Percentiles rank a stretch among this genome's conserved stretches.
These are phyloP conservation scores for Tyrophagus putrescentiae DNA, from an alignment of 1,140 invertebrate genomes.

Conservation along the genomic window DNA sequence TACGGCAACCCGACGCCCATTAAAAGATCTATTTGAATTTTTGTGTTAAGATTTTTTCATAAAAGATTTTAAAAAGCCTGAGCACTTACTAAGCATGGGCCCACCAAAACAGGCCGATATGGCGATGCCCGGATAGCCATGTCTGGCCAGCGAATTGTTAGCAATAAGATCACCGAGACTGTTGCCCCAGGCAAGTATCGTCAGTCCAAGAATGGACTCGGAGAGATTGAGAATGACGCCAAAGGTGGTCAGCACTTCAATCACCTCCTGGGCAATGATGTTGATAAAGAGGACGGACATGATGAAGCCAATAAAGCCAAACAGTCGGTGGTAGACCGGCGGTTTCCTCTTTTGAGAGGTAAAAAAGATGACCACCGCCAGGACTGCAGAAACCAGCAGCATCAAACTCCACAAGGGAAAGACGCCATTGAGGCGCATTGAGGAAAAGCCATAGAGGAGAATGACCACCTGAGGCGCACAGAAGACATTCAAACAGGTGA, in stretches of 20 bases:
- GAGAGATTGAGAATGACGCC: constrained; percentile 45
- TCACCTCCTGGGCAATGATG: constrained; percentile 47
- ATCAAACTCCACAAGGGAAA: constrained; percentile 32
- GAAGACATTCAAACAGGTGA: constrained; percentile 42
- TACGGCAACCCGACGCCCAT: constrained; percentile 44
- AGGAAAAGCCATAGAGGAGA: constrained; percentile 29
- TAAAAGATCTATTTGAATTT: constrained; percentile 35
- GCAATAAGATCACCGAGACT: constrained; percentile 46
- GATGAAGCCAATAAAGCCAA: constrained; percentile 48
- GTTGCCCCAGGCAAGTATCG: constrained; percentile 54
- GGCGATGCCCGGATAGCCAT: constrained; percentile 49
- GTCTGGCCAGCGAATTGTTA: constrained; percentile 45
- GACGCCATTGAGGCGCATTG: constrained; percentile 23
- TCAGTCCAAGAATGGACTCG: constrained; percentile 50
- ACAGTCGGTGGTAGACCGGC: constrained; percentile 35
- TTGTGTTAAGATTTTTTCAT: neutral
- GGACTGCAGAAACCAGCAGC: constrained; percentile 29
- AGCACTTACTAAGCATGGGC: constrained; percentile 46
- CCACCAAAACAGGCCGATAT: constrained; percentile 53
- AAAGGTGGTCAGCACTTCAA: constrained; percentile 44
- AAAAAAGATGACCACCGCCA: constrained; percentile 30
- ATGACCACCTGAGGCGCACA: constrained; percentile 39
- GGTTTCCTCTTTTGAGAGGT: constrained; percentile 32
- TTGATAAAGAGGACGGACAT: constrained; percentile 51
- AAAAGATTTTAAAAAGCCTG: neutral